A percentile compares a stretch with the other conserved stretches of the same genome.
Evolutionary conservation across 2,888 invertebrate genomes (phyloP).

Genomic region (Cristatella mucedo): DNA sequence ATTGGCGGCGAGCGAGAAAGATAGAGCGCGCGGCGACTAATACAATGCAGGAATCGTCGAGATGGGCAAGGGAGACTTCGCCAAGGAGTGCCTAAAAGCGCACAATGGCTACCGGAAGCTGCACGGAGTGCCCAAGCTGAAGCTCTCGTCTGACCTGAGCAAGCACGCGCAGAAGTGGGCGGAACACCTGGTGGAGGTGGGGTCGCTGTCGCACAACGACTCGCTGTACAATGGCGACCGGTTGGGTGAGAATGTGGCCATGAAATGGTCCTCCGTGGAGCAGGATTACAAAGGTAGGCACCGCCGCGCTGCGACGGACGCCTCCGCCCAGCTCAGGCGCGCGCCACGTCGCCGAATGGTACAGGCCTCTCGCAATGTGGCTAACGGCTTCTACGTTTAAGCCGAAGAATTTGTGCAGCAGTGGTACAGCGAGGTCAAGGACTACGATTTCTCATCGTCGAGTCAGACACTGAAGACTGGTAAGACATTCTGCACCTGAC

Average conservation of each 20-base stretch:
- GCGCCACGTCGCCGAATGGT: no score
- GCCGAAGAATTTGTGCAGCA: conserved; percentile 1
- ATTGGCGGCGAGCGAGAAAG: no score
- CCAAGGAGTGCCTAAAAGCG: conserved; percentile 21
- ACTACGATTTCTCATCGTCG: conserved; percentile 4
- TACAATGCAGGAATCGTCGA: no score
- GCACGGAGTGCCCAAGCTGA: conserved; percentile 28
- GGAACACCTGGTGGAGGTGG: conserved; percentile 63
- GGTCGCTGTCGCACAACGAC: conserved; percentile 56
- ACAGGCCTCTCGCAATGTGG: no score
- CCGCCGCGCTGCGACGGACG: no score
- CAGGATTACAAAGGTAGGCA: conserved; percentile 26
- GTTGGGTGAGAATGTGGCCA: conserved; percentile 31
- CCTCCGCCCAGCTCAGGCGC: no score
- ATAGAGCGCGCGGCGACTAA: no score
- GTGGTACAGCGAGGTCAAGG: conserved; percentile 8
- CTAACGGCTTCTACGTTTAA: no score
- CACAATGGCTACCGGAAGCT: conserved; percentile 26
- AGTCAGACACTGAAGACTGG: conserved; percentile 1
- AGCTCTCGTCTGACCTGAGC: conserved; percentile 16
- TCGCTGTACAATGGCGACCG: conserved; percentile 58
- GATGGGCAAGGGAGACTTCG: conserved; percentile 17
- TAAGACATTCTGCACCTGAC: neutral
- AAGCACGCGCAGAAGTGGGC: conserved; percentile 59
- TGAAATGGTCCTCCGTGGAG: conserved; percentile 23